Evolutionary conservation across 2,797 vertebrate species (phyloP), one percentile per base, ranked within the genome.

Genomic region (Crotalus adamanteus): DNA sequence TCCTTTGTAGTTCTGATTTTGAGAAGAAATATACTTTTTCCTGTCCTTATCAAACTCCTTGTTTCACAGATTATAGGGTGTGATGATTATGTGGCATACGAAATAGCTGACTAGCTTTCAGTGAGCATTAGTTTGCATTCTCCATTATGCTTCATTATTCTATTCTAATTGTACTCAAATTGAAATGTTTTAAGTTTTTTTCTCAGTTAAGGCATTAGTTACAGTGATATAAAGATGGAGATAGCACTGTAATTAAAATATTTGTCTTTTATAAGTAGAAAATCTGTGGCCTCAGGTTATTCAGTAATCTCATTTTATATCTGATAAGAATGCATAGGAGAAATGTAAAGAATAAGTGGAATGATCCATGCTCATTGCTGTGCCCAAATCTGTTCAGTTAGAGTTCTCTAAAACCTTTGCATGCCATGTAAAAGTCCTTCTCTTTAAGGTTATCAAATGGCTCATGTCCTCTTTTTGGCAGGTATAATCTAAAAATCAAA

Each of bases 111-210:
- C 78, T 91, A 91, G 95, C 89, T 91, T 28, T 12, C 25, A 59
- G 51, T 87, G 51, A 55, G 51, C 86, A 37, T 22, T 42, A 4
- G 42, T 96, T 93, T 93, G 31, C 37, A 83, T 91, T 89, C 31
- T 63, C 6, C 93, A 86, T 93, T 57, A 6, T 85, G 37, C 47
- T 3, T 93, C 57, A 87, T 95, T 95, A 95, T 88, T 92, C 87
- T 95, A 26, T 90, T 95, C 93, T 90, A 95, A 92, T 93, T 94
- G 47, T 94, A 14, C 53, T 37, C 65, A 78, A 59, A 51, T 65
- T 95, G 73, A 89, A 94, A 51, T 59, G 53, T 92, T 95, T 92
- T 95, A 94, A 95, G 95, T 94, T 92, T 93, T 94, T 93, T 31
- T 86, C 53, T 91, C 95, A 95, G 94, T 94, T 93, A 92, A 95